phyloP scores from a whole-genome alignment of 1,140 invertebrate species.

The Melipona quadrifasciata region DNA sequence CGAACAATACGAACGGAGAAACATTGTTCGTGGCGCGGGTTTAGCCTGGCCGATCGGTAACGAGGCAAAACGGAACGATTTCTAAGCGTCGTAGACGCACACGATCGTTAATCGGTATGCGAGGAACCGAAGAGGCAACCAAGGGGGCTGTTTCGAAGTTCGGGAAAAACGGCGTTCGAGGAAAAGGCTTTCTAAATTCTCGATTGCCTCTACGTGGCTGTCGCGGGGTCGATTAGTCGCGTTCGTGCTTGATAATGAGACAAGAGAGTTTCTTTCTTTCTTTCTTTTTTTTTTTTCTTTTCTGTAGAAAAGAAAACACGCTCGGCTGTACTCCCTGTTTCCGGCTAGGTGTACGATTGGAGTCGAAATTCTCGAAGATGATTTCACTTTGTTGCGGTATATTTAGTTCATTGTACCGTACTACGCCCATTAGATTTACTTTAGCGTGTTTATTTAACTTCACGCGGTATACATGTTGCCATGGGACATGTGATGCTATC shows the following conservation, averaged over 20 bases:
- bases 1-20: conserved; percentile 51
- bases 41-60: conserved; percentile 15
- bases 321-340: too few species aligned
- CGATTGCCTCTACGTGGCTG: conserved; percentile 17
- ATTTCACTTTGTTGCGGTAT: too few species aligned
- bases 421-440: too few species aligned
- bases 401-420: too few species aligned
- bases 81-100: conserved; percentile 7
- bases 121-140: neutral
- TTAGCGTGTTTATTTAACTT: too few species aligned
- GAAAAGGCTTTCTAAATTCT: conserved; percentile 30
- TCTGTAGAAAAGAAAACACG: too few species aligned
- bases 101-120: conserved; percentile 12
- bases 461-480: too few species aligned
- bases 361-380: too few species aligned
- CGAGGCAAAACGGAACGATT: conserved; percentile 41
- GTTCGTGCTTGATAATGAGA: neutral
- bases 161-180: conserved; percentile 29
- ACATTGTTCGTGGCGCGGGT: conserved; percentile 28
- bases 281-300: neutral
- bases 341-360: too few species aligned
- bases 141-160: conserved; percentile 30
- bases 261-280: neutral
- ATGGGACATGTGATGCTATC: too few species aligned
- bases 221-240: conserved; percentile 1